Conservation (phyloP, 1,140 invertebrate species). For the Bombus terrestris region DNA sequence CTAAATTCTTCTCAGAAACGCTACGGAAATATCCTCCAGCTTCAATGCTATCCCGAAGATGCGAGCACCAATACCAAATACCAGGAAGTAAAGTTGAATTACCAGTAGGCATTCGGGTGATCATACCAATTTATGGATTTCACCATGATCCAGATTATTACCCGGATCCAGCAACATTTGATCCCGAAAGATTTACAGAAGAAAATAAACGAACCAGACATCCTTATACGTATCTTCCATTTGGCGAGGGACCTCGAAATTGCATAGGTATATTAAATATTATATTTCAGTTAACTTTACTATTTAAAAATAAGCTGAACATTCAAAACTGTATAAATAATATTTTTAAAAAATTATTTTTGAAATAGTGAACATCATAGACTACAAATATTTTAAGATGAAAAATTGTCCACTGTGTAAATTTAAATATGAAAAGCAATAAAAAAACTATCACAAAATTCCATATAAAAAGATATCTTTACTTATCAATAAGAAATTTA, state of each 20-base stretch:
- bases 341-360: neutral
- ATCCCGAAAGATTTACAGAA: slow-evolving; percentile 86
- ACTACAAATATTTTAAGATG: neutral
- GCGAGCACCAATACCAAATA: slow-evolving; percentile 76
- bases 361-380: neutral
- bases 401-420: too few relatives aligned
- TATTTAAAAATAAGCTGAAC: neutral
- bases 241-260: slow-evolving; percentile 89
- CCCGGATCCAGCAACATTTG: slow-evolving; percentile 86
- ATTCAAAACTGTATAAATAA: too few relatives aligned
- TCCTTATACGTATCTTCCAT: slow-evolving; percentile 87
- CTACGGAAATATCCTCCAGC: slow-evolving; percentile 83
- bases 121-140: slow-evolving; percentile 85
- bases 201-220: slow-evolving; percentile 79
- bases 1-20: slow-evolving; percentile 76
- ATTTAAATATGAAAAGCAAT: too few relatives aligned
- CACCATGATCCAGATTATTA: slow-evolving; percentile 87
- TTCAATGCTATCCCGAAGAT: slow-evolving; percentile 81
- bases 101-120: slow-evolving; percentile 81
- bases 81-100: slow-evolving; percentile 75
- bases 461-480: neutral
- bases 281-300: neutral
- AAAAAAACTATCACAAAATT: neutral
- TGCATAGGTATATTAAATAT: slow-evolving; percentile 86
- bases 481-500: neutral